Evolutionary conservation across 2,888 invertebrate species (phyloP), one percentile per base, ranked within the genome.

Genomic region (Metopia argyrocephala): DNA sequence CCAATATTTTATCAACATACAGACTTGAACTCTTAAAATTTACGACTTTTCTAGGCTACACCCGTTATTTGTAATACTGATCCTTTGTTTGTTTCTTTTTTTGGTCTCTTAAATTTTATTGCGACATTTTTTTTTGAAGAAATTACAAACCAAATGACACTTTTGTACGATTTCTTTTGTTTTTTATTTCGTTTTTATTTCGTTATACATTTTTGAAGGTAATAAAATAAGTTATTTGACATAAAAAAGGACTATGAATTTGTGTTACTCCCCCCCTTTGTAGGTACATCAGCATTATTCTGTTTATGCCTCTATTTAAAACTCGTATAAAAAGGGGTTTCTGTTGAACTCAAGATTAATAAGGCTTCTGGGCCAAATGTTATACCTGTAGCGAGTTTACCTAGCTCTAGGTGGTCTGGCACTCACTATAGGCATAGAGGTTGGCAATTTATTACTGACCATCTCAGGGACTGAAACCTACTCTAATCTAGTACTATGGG

Each of bases 101-200:
- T 65, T 52, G n/a, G n/a, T n/a, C n/a, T n/a, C n/a, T 15, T 27
- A 54, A 52, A 79, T 78, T 82, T 82, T 82, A 82, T 82, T 70
- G 31, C 78, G 74, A 81, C 74, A 64, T 70, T 61, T 66, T 28
- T 20, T 7, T 38, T 65, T 20, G 62, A 64, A 65, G 57, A 62
- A 31, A 62, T 62, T 64, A 79, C 74, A 78, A 74, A 75, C 69
- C 64, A 69, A 74, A 74, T 79, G 54, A 54, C 79, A 79, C 79
- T 75, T 78, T 68, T 62, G 54, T 54, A 38, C 15, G 38, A 38
- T 0, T 38, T 38, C 15, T 9, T 9, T 31, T 31, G 6, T 6
- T 2, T 0, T 31, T 1, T 12, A 7, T 12, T 31, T 31, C 12
- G 9, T 31, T 31, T 2, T 12, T 9, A 31, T 38, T 38, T 38